phyloP scores from a whole-genome alignment of 2,797 vertebrate species.

The Danio albolineatus region DNA sequence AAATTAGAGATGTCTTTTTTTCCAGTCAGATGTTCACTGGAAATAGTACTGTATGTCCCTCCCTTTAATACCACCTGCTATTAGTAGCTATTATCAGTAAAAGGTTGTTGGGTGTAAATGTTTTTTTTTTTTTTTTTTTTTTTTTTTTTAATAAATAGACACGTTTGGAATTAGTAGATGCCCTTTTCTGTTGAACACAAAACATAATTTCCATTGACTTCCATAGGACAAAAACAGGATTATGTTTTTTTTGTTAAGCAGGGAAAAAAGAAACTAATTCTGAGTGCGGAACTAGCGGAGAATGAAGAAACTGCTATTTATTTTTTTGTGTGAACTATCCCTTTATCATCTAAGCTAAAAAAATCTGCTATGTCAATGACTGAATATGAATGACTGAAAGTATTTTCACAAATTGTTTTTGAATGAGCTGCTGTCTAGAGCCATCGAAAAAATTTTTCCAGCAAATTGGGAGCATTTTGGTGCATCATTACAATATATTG shows the following conservation, averaged over 20 bases:
- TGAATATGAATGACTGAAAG: not conserved
- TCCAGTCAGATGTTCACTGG: not conserved
- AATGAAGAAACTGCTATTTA: not conserved
- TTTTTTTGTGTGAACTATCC: no score
- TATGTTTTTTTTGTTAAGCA: no score
- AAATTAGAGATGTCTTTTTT: not conserved
- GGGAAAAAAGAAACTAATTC: no score
- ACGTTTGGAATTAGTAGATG: no score
- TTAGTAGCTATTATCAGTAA: not conserved
- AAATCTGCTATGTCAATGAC: not conserved
- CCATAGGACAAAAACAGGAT: no score
- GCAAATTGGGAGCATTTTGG: slow-evolving; percentile 24
- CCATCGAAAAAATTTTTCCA: slow-evolving; percentile 28
- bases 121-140: no score
- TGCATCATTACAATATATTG: slow-evolving; percentile 19
- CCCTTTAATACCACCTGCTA: not conserved
- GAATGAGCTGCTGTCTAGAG: not conserved
- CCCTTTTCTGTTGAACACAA: no score
- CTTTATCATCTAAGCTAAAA: slow-evolving; percentile 5
- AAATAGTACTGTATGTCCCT: slow-evolving; percentile 12
- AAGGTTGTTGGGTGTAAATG: not conserved
- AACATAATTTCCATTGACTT: no score
- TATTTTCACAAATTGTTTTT: not conserved
- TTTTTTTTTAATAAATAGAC: no score
- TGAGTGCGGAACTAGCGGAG: no score